Conservation (phyloP, 2,113 vertebrate genomes). For the Eubucco bourcierii region DNA sequence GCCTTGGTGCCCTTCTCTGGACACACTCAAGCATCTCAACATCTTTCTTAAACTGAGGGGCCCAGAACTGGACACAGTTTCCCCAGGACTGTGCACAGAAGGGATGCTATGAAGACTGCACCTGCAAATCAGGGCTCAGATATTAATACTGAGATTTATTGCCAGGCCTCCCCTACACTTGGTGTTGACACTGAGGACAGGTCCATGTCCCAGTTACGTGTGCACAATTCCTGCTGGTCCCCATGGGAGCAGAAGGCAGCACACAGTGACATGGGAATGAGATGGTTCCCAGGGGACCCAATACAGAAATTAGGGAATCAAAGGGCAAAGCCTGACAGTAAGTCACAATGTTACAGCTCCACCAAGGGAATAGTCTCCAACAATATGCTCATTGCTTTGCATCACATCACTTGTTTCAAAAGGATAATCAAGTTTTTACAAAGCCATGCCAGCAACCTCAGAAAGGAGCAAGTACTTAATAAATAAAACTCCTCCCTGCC, state of each 20-base stretch:
- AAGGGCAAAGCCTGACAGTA: background rate
- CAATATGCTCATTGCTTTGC: background rate
- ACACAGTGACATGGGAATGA: rapidly evolving
- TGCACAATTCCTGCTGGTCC: background rate
- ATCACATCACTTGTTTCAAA: background rate
- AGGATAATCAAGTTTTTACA: background rate
- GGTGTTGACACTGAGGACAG: background rate
- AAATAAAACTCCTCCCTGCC: background rate
- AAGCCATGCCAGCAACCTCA: background rate
- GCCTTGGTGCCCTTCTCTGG: too few relatives aligned
- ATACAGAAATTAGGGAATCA: background rate
- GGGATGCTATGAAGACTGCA: background rate
- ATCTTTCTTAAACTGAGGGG: too few relatives aligned
- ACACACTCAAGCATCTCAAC: too few relatives aligned
- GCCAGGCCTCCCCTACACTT: background rate
- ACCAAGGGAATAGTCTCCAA: background rate
- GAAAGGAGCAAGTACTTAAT: background rate
- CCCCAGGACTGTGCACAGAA: background rate
- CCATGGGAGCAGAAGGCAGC: background rate
- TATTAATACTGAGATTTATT: background rate
- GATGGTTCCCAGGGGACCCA: background rate
- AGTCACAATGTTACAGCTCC: background rate
- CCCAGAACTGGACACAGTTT: background rate
- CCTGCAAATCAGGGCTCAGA: background rate
- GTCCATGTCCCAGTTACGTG: background rate